Base-by-base conservation (phyloP, 2,113 vertebrate genomes). In the Gallinago jamesoni region DNA sequence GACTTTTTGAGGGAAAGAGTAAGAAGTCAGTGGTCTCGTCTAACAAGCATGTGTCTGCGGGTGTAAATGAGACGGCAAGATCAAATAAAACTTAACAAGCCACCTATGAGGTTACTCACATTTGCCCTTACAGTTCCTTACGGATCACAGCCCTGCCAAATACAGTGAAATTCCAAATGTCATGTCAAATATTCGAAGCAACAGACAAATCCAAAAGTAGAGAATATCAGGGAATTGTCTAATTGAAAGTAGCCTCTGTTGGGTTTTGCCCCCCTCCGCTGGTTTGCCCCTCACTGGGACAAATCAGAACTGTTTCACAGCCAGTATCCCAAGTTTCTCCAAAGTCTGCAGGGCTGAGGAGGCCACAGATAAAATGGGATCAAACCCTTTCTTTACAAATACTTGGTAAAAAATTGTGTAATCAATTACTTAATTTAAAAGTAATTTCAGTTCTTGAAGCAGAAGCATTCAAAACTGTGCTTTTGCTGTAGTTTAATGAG, bases 31-130 rank as follows among this genome's bases (percentile, higher is more conserved):
- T 75, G 66, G 69, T 93, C 85, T 95, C 93, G 80, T 73, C 73
- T 94, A 56, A 87, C 70, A 50, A 21, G 57, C 53, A 64, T 4
- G 45, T 83, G 57, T 66, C 17, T 84, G 60, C 11, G 0, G 79
- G 66, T 69, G 57, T 88, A 94, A 97, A 60, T 86, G 84, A 96
- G n/a, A 90, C 82, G 88, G 75, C 94, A 84, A 85, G 57, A 95
- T 83, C 90, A 94, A 96, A 91, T 91, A 80, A 82, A 92, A 59
- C 31, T 90, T 74, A 93, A 91, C 53, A 81, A 97, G 48, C 92
- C 96, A 96, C 94, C 77, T 87, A 89, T 4, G 69, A 95, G 83
- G 87, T 88, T 70, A 80, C 80, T 82, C 81, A 63, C 14, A 72
- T 82, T 87, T 95, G 72, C 87, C 89, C 79, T 60, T 69, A 47